Evolutionary conservation across 2,797 vertebrate genomes (phyloP), one percentile per base, ranked within the genome.

Genomic region (Ambastaia sidthimunki): DNA sequence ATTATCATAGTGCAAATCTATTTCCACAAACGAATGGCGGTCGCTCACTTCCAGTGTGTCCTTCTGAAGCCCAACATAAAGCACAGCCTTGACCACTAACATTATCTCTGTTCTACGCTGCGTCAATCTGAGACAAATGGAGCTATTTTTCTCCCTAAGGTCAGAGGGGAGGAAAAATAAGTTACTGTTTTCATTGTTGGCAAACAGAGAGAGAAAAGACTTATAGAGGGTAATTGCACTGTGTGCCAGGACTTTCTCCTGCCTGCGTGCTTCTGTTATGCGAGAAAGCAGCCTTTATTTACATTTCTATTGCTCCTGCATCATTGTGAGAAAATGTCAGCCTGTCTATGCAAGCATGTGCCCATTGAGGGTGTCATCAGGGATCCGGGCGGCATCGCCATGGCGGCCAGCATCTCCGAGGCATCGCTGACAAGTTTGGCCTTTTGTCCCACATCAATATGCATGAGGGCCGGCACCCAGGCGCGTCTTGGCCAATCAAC

Each of bases 301-400:
- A 85, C 81, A 86, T 89, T 87, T 86, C 87, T 85, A 85, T 89
- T 84, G 87, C 83, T 76, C 82, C 76, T 76, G 71, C 82, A 80
- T 86, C 77, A 87, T 82, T 81, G 83, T 83, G 75, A 84, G 85
- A 82, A 87, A 88, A 89, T 83, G 81, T 87, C 87, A 89, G 54
- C 52, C 63, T 80, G 74, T 63, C 67, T 34, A 15, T 41, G 73
- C 44, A 60, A 52, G 74, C 31, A 63, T 66, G 68, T 67, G 76
- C 28, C 62, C 60, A 77, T 71, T 69, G 75, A 73, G 66, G 74
- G 57, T 78, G 73, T 79, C 71, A 78, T 79, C 75, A 71, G 62
- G 55, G 78, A 73, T 75, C 72, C 62, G 23, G 63, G 34, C 67
- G n/a, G 44, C 80, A 5, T 77, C 74, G 48, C 62, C 28, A 12